Evolutionary conservation across 2,888 invertebrate genomes (phyloP).

Genomic region (Epinotia brunnichana): DNA sequence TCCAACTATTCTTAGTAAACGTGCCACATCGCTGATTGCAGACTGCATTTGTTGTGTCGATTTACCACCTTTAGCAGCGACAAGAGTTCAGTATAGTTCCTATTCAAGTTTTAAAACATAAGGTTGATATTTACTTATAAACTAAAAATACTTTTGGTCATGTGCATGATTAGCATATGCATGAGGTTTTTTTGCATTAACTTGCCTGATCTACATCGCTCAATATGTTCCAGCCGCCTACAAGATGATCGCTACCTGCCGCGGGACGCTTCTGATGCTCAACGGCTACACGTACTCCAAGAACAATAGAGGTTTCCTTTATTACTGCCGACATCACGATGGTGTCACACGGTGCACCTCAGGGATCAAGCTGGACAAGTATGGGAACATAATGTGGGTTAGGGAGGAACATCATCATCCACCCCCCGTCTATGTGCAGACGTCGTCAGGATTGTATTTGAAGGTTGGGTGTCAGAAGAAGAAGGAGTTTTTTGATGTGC

Average conservation of each 20-base stretch:
- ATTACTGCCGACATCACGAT: conserved; percentile 35
- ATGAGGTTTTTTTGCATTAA: neutral
- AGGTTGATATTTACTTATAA: neutral
- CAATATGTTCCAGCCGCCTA: conserved; percentile 26
- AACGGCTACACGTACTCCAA: conserved; percentile 40
- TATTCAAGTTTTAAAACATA: neutral
- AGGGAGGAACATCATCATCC: conserved; percentile 42
- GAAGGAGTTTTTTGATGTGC: conserved; percentile 5
- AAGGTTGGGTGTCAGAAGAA: conserved; percentile 32
- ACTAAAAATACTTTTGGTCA: too few species aligned
- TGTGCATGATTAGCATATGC: neutral
- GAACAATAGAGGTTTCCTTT: conserved; percentile 26
- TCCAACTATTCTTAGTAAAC: neutral
- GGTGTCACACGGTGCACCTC: conserved; percentile 36
- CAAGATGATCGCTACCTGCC: conserved; percentile 37
- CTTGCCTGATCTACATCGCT: neutral
- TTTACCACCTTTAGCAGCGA: neutral
- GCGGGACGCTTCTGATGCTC: conserved; percentile 41
- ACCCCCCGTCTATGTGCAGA: conserved; percentile 37
- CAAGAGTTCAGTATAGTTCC: neutral
- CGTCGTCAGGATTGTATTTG: conserved; percentile 37
- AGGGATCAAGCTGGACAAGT: conserved; percentile 30
- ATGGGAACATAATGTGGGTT: conserved; percentile 30
- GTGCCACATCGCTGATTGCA: neutral
- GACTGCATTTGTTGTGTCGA: neutral